A percentile compares a stretch with the other conserved stretches of the same genome.
phyloP scores from a whole-genome alignment of 2,113 vertebrate genomes.

The Numida meleagris region DNA sequence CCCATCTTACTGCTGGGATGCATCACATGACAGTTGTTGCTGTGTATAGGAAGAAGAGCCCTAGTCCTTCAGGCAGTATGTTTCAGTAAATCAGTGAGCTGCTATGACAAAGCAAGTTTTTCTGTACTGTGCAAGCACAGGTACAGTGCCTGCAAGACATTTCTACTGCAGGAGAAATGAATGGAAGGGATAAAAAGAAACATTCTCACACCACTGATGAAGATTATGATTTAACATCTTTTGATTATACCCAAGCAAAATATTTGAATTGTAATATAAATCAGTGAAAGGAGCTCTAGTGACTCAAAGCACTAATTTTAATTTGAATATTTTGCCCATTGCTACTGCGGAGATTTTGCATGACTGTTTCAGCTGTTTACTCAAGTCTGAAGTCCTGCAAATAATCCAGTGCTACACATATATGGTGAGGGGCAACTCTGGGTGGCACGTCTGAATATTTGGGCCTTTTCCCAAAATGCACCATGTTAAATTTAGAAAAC shows the following conservation, averaged over 20 bases:
- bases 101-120: not conserved
- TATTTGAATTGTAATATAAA: not conserved
- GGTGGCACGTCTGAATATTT: conserved; percentile 21
- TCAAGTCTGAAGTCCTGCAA: conserved; percentile 37
- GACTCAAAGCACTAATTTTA: conserved; percentile 7
- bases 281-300: not conserved
- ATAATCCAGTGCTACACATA: conserved; percentile 56
- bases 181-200: not conserved
- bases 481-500: conserved; percentile 57
- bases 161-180: not conserved
- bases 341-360: not conserved
- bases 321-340: conserved; percentile 17
- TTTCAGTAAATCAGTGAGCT: not conserved
- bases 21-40: not conserved
- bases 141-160: not conserved
- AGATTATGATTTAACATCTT: not conserved
- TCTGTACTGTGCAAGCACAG: not conserved
- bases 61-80: not conserved
- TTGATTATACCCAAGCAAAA: not conserved
- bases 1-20: not conserved
- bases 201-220: not conserved
- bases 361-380: conserved; percentile 9
- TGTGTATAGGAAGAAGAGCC: not conserved
- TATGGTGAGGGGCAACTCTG: conserved; percentile 31
- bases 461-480: conserved; percentile 46